These are phyloP conservation scores for Apis laboriosa DNA, from an alignment of 1,140 invertebrate species.

Conservation along the genomic window DNA sequence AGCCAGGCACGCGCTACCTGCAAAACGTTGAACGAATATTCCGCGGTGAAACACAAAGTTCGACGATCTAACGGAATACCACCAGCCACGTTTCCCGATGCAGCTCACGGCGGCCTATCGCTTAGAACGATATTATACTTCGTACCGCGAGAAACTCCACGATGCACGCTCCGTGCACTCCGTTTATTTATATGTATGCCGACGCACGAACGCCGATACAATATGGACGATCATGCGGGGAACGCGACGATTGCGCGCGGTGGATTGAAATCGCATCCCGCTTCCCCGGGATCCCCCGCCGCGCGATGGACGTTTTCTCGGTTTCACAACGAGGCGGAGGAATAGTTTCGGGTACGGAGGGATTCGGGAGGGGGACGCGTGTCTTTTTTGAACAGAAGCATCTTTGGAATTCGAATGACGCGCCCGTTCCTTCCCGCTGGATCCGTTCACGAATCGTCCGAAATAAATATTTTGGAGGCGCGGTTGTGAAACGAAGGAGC, in stretches of 20 bases:
- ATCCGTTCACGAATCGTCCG: not conserved
- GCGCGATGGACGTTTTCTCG: not conserved
- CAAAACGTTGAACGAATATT: not conserved
- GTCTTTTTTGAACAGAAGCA: not conserved
- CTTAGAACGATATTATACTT: constrained; percentile 28
- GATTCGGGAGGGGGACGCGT: not conserved
- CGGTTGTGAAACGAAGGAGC: not conserved
- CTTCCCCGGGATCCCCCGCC: not conserved
- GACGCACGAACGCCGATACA: constrained; percentile 21
- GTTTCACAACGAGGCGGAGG: not conserved
- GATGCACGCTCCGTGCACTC: constrained; percentile 13
- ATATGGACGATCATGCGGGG: constrained; percentile 31
- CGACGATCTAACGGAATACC: constrained; percentile 34
- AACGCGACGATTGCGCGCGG: constrained; percentile 16
- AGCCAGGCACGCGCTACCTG: not conserved
- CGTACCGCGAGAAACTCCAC: not conserved
- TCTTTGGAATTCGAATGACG: constrained; percentile 6
- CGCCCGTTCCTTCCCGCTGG: not conserved
- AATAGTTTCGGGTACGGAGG: not conserved
- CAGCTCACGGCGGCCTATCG: constrained; percentile 8
- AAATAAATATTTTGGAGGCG: constrained; percentile 8
- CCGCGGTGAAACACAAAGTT: not conserved
- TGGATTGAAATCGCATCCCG: not conserved
- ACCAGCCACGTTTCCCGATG: constrained; percentile 7
- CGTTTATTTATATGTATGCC: constrained; percentile 59